Evolutionary conservation across 2,888 invertebrate species (phyloP), one percentile per base, ranked within the genome.

Genomic region (Melolontha melolontha): DNA sequence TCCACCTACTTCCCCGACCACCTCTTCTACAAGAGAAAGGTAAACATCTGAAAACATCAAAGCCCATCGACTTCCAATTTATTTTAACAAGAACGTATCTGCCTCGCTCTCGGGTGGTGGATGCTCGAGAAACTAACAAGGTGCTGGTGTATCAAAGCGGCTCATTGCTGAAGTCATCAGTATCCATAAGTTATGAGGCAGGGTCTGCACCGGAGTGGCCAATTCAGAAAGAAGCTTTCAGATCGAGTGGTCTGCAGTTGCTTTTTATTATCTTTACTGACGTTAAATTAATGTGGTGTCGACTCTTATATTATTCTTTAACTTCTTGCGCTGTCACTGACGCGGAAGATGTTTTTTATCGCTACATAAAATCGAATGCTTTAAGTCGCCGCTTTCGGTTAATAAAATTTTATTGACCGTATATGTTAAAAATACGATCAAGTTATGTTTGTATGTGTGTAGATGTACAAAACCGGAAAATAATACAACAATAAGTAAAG

Each of bases 91-190:
- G 81, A 77, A 77, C 64, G 70, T 71, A 63, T 81, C 81, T 65
- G 66, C 62, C 29, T 62, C 59, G 59, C 59, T 22, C 68, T 52
- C 55, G 59, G 59, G 59, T 62, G 74, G 72, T 72, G 73, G 72
- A 74, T 71, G 71, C 74, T 68, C 63, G 64, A 66, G 70, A 63
- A 74, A 77, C 79, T 82, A 82, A 82, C 82, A 81, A 82, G 80
- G 80, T 79, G 77, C 75, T 73, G 76, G 75, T 73, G 76, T 75
- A 78, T 76, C 77, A 76, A 76, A 76, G 75, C 71, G 72, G 71
- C 86, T 90, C 89, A 90, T 90, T 90, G 88, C 85, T 81, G 82
- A 85, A 86, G 89, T 89, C 90, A 90, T 90, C 90, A 90, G 90
- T 90, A 90, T 90, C 88, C 90, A 90, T 90, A 90, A 90, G 89